phyloP scores from a whole-genome alignment of 1,140 invertebrate genomes.

The Alviniconcha marisindica region DNA sequence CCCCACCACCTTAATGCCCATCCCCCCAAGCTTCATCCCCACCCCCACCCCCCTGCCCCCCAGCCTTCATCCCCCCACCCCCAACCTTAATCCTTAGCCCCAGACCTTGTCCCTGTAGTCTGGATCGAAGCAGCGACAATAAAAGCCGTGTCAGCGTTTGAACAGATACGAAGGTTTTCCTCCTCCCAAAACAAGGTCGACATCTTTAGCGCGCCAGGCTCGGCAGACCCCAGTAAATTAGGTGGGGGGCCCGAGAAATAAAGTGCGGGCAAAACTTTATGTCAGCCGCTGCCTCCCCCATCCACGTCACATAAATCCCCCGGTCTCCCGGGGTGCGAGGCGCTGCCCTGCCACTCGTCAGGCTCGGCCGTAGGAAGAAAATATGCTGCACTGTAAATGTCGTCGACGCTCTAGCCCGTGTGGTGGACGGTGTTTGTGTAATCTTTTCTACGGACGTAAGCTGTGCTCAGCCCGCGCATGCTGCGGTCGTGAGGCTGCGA shows the following conservation, averaged over 20 bases:
- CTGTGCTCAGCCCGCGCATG: too few species aligned
- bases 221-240: constrained; percentile 32
- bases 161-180: constrained; percentile 30
- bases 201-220: constrained; percentile 41
- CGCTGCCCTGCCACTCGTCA: constrained; percentile 34
- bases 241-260: constrained; percentile 32
- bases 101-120: background rate
- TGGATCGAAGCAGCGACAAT: constrained; percentile 9
- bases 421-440: too few species aligned
- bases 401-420: too few species aligned
- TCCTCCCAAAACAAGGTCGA: constrained; percentile 31
- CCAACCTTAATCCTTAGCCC: constrained; percentile 14
- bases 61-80: background rate
- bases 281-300: constrained; percentile 26
- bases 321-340: background rate
- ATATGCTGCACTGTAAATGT: constrained; percentile 36
- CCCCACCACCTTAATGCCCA: too few species aligned
- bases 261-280: constrained; percentile 38
- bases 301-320: constrained; percentile 38
- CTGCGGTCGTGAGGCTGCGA: too few species aligned
- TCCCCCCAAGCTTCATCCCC: too few species aligned
- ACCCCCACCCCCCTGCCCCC: background rate
- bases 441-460: too few species aligned
- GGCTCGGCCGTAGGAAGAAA: constrained; percentile 5
- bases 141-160: constrained; percentile 31